phyloP scores from a whole-genome alignment of 1,140 invertebrate species.

The Venustaconcha ellipsiformis region DNA sequence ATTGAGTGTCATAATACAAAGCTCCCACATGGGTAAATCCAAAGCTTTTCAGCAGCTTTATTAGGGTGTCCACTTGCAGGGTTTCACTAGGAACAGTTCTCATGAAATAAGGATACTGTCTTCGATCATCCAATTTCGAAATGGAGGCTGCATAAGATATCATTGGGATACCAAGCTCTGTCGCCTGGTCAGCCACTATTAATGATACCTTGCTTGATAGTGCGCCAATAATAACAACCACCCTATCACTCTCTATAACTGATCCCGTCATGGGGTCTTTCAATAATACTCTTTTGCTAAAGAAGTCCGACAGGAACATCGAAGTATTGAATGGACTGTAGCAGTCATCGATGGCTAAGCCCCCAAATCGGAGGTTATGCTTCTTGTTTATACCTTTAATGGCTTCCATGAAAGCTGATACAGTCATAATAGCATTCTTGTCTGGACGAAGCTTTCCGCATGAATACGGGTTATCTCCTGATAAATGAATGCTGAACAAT shows the following conservation, averaged over 20 bases:
- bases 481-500: conserved; percentile 42
- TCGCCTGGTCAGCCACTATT: conserved; percentile 39
- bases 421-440: conserved; percentile 32
- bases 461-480: conserved; percentile 11
- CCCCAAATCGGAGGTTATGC: conserved; percentile 36
- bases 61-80: conserved; percentile 39
- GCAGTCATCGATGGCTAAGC: conserved; percentile 53
- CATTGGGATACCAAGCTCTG: conserved; percentile 37
- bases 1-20: conserved; percentile 45
- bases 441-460: conserved; percentile 38
- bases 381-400: conserved; percentile 4
- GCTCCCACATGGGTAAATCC: conserved; percentile 42
- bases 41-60: conserved; percentile 30
- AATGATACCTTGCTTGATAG: conserved; percentile 45
- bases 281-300: conserved; percentile 33
- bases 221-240: conserved; percentile 47
- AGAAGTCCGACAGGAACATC: conserved; percentile 32
- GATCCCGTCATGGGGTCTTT: conserved; percentile 18
- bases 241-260: conserved; percentile 39
- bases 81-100: conserved; percentile 50
- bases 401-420: conserved; percentile 43
- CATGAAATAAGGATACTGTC: conserved; percentile 46
- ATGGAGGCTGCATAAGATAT: conserved; percentile 50
- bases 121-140: conserved; percentile 40
- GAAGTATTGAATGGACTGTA: conserved; percentile 46